Evolutionary conservation across 2,888 invertebrate genomes (phyloP).

Genomic region (Mesorhabditis belari): DNA sequence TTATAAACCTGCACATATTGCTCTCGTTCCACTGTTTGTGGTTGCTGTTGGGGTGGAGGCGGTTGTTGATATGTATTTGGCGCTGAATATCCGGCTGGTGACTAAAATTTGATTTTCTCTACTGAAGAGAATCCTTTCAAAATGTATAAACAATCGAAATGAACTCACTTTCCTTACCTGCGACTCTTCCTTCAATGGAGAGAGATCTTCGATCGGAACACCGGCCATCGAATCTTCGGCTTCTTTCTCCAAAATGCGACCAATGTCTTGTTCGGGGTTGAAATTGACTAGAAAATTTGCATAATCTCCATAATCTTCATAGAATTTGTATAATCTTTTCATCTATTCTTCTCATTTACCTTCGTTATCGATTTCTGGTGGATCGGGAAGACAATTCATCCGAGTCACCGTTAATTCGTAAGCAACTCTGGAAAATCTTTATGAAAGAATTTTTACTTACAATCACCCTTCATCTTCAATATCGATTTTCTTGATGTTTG

Average conservation of each 20-base stretch:
- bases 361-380: slow-evolving; percentile 36
- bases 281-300: slow-evolving; percentile 25
- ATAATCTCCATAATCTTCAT: too few relatives aligned
- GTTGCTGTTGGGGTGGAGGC: background rate
- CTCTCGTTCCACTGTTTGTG: background rate
- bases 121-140: too few relatives aligned
- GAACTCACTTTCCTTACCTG: background rate
- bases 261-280: slow-evolving; percentile 35
- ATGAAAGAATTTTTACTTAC: background rate
- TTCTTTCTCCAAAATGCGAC: slow-evolving; percentile 42
- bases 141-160: background rate
- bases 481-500: slow-evolving; percentile 33
- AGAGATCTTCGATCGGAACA: slow-evolving; percentile 17
- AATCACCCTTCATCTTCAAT: slow-evolving; percentile 31
- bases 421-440: slow-evolving; percentile 19
- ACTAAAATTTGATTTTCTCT: background rate
- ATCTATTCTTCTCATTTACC: slow-evolving; percentile 8
- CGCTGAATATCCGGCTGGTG: background rate
- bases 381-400: slow-evolving; percentile 48
- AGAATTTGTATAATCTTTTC: background rate
- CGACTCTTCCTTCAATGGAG: background rate
- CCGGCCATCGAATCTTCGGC: slow-evolving; percentile 16
- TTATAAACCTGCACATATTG: background rate
- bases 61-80: background rate
- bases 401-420: slow-evolving; percentile 46